Evolutionary conservation across 2,113 vertebrate genomes (phyloP).

Genomic region (Argyrosomus japonicus): DNA sequence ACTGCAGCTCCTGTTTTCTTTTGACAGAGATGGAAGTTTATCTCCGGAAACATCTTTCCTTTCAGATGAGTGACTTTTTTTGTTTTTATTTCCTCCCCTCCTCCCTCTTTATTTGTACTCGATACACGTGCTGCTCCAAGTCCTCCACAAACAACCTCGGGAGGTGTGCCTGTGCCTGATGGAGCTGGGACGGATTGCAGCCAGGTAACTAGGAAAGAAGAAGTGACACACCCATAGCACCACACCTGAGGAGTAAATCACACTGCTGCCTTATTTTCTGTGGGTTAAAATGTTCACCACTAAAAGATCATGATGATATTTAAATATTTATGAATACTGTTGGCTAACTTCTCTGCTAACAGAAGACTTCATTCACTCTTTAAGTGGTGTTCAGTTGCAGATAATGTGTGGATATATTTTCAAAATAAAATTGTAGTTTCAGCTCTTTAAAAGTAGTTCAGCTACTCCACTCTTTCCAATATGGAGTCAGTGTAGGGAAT

Average conservation of each 20-base stretch:
- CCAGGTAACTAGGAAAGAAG: conserved; percentile 85
- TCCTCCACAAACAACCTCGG: conserved; percentile 96
- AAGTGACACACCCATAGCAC: neutral
- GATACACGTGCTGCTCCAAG: conserved; percentile 75
- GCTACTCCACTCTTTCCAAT: neutral
- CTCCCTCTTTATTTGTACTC: conserved; percentile 36
- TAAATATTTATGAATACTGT: neutral
- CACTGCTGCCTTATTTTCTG: neutral
- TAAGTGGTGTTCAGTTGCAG: neutral
- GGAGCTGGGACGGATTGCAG: conserved; percentile 93
- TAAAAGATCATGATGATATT: neutral
- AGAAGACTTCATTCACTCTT: neutral
- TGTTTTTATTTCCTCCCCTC: conserved; percentile 5
- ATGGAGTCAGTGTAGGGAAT: neutral
- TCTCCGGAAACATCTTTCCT: conserved; percentile 68
- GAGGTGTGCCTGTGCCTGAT: conserved; percentile 97
- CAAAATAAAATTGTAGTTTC: neutral
- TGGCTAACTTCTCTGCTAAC: neutral
- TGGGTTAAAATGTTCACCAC: neutral
- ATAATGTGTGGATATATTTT: no score
- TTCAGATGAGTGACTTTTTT: conserved; percentile 46
- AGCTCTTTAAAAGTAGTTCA: neutral
- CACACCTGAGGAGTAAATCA: neutral
- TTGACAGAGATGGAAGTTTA: conserved; percentile 50
- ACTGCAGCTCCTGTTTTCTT: conserved; percentile 25